Percentiles rank a stretch among this genome's conserved stretches.
phyloP scores from a whole-genome alignment of 2,797 vertebrate genomes.

The Anniella stebbinsi region DNA sequence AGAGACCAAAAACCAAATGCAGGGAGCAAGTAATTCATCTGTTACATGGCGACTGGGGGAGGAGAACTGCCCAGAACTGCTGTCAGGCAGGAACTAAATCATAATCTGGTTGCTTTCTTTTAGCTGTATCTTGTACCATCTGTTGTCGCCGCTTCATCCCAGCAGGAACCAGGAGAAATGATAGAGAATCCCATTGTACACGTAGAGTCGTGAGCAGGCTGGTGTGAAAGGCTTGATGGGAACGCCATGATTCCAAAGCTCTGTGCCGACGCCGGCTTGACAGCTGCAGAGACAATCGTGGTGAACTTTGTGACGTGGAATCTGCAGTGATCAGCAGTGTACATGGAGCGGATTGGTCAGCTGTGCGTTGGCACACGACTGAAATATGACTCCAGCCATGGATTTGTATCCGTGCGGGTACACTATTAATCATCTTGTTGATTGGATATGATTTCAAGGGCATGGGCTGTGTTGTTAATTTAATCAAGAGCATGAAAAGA shows the following conservation, averaged over 20 bases:
- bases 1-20: neutral
- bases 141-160: slow-evolving; percentile 1
- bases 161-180: neutral
- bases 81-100: slow-evolving; percentile 16
- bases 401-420: neutral
- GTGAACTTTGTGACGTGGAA: neutral
- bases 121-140: slow-evolving; percentile 11
- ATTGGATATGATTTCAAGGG: neutral
- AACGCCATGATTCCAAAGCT: neutral
- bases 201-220: neutral
- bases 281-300: too few species aligned
- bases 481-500: neutral
- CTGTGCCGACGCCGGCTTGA: neutral
- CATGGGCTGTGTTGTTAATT: neutral
- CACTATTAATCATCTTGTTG: neutral
- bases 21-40: neutral
- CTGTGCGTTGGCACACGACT: neutral
- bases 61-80: neutral
- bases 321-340: neutral
- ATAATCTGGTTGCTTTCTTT: slow-evolving; percentile 15
- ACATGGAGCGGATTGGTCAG: neutral
- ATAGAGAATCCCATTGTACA: neutral
- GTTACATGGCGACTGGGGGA: neutral
- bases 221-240: neutral
- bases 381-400: neutral